Evolutionary conservation across 2,113 vertebrate genomes (phyloP), one percentile per base, ranked within the genome.

Genomic region (Cacatua alba): DNA sequence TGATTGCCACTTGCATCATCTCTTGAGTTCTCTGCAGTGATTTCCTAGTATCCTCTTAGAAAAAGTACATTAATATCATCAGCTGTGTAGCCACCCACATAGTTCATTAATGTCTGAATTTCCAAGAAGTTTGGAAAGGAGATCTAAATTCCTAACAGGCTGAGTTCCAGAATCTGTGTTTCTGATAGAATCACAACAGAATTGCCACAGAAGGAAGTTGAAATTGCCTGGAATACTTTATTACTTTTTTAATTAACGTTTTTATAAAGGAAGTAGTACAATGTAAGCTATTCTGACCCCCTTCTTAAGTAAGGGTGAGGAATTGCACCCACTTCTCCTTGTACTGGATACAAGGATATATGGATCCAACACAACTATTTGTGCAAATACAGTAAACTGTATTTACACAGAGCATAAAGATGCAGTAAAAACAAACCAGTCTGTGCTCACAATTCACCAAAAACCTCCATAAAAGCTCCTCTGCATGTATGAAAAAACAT

Each of bases 1-100:
- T 96, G 83, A 53, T 96, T 98, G 86, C 98, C 97, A 77, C 74
- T 97, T 98, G 96, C 83, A 72, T 97, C 98, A 98, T 98, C 96
- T 97, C 96, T 89, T 78, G 72, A 71, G 17, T 69, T 85, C 71
- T 84, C 91, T 94, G 92, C 82, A 90, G 67, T 76, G 80, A 84
- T 90, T 96, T 60, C 51, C 92, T 75, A 83, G 26, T 64, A 76
- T 46, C 86, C 97, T 57, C 81, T 80, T 91, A 62, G 20, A 64
- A 88, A 59, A 79, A 85, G 6, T 19, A 39, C 21, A 93, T 43
- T 21, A 67, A 31, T 49, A 49, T 81, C 80, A 55, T 62, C 52
- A 75, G 41, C 14, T 82, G 3, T n/a, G 31, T 48, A 85, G 75
- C 13, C 13, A 71, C 11, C 24, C n/a, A 57, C 16, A 20, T 13